Evolutionary conservation across 2,113 vertebrate genomes (phyloP), one percentile per base, ranked within the genome.

Genomic region (Ptilorrhoa leucosticta): DNA sequence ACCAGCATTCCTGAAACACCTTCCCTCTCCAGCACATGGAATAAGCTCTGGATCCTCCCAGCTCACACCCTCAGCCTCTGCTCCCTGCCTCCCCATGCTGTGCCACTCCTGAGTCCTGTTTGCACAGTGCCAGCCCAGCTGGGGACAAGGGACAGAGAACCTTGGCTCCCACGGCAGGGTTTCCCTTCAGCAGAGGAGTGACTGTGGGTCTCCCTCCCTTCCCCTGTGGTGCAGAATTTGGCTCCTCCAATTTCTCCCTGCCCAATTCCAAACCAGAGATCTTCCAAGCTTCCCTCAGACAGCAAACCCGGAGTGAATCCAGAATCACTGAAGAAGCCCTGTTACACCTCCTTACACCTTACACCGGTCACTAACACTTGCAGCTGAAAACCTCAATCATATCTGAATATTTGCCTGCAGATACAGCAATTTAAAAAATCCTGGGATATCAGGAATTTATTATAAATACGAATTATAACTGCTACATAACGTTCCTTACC

Each of bases 101-200:
- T 15, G 10, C 7, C 54, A 33, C 50, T 4, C 26, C 76, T 15
- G 47, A 48, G 47, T 13, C 13, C 48, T 57, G 3, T 31, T 4
- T 35, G 63, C 51, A 26, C 58, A 11, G 53, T 35, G 63, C 78
- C 84, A 26, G 47, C 4, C 76, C 72, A 51, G 22, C 57, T 51
- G 60, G 27, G 66, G 18, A 73, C 40, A 44, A 10, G 31, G 56
- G 9, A 76, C 51, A 76, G 13, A 33, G 24, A 51, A 27, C 61
- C 48, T 7, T 2, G 33, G 40, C 51, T 76, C 61, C 12, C 27
- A 31, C 8, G 0, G 40, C 30, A 54, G 50, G 37, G 2, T 0
- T 13, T 68, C 40, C 37, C 37, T 50, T 12, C 33, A 28, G 69
- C 48, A 28, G 1, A 58, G 20, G 2, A 23, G 4, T 5, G 35